Base-by-base conservation (phyloP, 2,797 vertebrate genomes). In the Vultur gryphus region DNA sequence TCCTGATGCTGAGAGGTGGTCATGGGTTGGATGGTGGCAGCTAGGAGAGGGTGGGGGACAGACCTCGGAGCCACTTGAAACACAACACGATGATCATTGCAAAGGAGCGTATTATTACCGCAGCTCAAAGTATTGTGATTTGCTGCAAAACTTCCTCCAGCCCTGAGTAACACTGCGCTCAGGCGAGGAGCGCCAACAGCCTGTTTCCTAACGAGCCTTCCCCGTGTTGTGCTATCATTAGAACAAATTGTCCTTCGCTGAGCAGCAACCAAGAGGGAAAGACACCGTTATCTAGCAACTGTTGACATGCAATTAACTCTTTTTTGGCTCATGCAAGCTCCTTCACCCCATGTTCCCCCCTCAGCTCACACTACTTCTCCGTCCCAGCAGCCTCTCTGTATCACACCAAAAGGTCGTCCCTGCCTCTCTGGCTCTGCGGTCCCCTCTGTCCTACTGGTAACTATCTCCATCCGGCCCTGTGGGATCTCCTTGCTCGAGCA, bases 211-310 rank as follows among this genome's bases (percentile, higher is more conserved):
- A 85, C 1, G 15, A 91, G 52, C 66, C 61, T 76, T 86, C 14
- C 25, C 46, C 3, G 2, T 75, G 58, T 85, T 89, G 41, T 79
- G 66, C 65, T 85, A 44, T 85, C 89, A 33, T 46, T 65, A 72
- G 94, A 97, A 95, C 89, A 96, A 93, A 92, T 52, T 86, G 94
- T 92, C 79, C 89, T 91, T 81, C 10, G 2, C 33, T 71, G 61
- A 89, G 84, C 78, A 92, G 76, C 89, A 95, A 87, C 64, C 57
- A 71, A 58, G 78, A 69, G 31, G 23, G 61, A 95, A 82, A 84
- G 67, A 65, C 76, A 76, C 37, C 4, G 19, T 87, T 96, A 95
- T 96, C 65, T 91, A 81, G 69, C 84, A 93, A 72, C 83, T 41
- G 83, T 41, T 95, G 91, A 96, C 82, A 93, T 8, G 76, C 84